Conservation (phyloP, 2,888 invertebrate genomes). For the Dinocampus coccinellae region DNA sequence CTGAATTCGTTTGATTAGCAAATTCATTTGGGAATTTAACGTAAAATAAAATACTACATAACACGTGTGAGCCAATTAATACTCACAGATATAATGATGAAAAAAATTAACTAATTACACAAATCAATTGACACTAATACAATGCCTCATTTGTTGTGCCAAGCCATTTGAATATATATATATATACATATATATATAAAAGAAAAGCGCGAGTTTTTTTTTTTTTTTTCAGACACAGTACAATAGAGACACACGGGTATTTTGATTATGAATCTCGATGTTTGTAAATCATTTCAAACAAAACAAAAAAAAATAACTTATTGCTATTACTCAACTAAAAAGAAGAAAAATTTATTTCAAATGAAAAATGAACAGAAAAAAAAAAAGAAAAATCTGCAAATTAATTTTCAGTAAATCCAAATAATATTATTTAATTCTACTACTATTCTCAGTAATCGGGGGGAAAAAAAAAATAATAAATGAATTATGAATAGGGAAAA, state of each 20-base stretch:
- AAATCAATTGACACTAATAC: constrained; percentile 9
- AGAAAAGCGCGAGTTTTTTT: constrained; percentile 3
- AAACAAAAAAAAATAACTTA: background rate
- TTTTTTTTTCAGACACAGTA: too few relatives aligned
- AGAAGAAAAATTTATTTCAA: constrained; percentile 8
- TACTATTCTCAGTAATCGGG: constrained; percentile 5
- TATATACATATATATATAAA: background rate
- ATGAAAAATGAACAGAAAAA: constrained; percentile 1
- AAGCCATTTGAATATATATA: constrained; percentile 25
- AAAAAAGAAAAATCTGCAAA: constrained; percentile 1
- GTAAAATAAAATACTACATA: constrained; percentile 6
- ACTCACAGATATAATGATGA: constrained; percentile 26
- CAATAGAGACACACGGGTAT: constrained; percentile 22
- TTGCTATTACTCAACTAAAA: constrained; percentile 26
- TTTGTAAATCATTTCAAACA: constrained; percentile 42
- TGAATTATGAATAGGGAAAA: too few relatives aligned
- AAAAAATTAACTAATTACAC: background rate
- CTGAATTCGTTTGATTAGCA: constrained; percentile 1
- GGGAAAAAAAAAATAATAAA: constrained; percentile 14
- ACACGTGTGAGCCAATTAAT: constrained; percentile 16
- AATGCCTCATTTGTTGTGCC: constrained; percentile 38
- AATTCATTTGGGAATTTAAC: constrained; percentile 34
- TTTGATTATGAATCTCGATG: constrained; percentile 40
- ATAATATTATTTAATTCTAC: constrained; percentile 39
- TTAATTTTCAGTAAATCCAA: constrained; percentile 37